Percentiles rank a stretch among this genome's conserved stretches.
phyloP scores from a whole-genome alignment of 2,888 invertebrate species.

The Metopia argyrocephala region DNA sequence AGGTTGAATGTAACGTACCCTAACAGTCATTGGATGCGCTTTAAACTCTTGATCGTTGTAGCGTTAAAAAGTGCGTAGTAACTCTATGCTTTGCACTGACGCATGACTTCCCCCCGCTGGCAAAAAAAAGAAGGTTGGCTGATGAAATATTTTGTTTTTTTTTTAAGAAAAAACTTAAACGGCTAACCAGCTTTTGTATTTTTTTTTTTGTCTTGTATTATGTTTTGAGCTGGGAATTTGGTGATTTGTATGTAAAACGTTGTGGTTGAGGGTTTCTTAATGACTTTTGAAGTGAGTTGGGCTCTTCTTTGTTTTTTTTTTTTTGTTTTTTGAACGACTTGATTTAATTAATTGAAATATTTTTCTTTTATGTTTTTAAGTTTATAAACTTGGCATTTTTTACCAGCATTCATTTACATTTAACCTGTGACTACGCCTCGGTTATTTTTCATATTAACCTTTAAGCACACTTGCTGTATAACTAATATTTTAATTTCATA shows the following conservation, averaged over 20 bases:
- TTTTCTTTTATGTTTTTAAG: neutral
- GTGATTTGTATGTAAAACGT: slow-evolving; percentile 42
- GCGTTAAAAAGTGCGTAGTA: slow-evolving; percentile 64
- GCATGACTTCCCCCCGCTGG: slow-evolving; percentile 64
- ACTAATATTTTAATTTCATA: slow-evolving; percentile 40
- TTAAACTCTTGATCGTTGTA: slow-evolving; percentile 51
- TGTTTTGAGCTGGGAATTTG: slow-evolving; percentile 24
- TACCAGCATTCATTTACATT: neutral
- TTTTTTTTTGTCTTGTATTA: neutral
- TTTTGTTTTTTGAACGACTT: slow-evolving; percentile 31
- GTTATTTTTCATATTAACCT: slow-evolving; percentile 41
- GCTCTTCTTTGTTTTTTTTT: neutral
- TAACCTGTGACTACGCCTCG: slow-evolving; percentile 15
- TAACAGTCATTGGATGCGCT: slow-evolving; percentile 56
- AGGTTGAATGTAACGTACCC: slow-evolving; percentile 12
- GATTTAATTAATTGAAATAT: slow-evolving; percentile 62
- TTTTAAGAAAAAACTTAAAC: slow-evolving; percentile 44
- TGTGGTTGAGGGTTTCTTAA: slow-evolving; percentile 13
- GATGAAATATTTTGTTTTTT: slow-evolving; percentile 50
- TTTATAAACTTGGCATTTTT: neutral
- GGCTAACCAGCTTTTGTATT: slow-evolving; percentile 30
- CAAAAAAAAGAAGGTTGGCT: slow-evolving; percentile 58
- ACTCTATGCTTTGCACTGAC: slow-evolving; percentile 53
- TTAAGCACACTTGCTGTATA: slow-evolving; percentile 57
- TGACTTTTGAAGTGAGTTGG: slow-evolving; percentile 14